phyloP scores from a whole-genome alignment of 2,888 invertebrate genomes.

The Acronicta alni region DNA sequence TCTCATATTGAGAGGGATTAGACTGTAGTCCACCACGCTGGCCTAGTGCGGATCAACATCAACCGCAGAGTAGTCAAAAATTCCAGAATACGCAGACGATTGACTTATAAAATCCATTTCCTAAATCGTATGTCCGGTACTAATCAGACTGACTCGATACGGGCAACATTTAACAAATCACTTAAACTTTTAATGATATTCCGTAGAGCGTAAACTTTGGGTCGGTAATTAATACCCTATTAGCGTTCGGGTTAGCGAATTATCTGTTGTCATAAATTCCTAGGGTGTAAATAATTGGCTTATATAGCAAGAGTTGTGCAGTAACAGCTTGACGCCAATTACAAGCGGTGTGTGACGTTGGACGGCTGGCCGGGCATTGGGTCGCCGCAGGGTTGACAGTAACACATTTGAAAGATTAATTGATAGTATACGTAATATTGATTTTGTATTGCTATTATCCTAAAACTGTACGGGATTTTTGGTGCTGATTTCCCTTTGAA shows the following conservation, averaged over 20 bases:
- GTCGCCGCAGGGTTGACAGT: constrained; percentile 46
- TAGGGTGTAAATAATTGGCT: constrained; percentile 63
- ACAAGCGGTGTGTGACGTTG: constrained; percentile 54
- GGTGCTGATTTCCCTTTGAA: neutral
- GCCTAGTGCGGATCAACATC: too few species aligned
- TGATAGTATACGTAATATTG: constrained; percentile 2
- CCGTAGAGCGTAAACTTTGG: constrained; percentile 44
- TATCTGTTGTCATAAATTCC: constrained; percentile 59
- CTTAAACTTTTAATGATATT: constrained; percentile 50
- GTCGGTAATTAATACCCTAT: constrained; percentile 57
- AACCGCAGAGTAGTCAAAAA: constrained; percentile 18
- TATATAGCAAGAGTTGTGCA: constrained; percentile 57
- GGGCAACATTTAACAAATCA: constrained; percentile 49
- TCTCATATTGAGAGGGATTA: too few species aligned
- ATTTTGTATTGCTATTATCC: neutral
- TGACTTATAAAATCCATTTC: too few species aligned
- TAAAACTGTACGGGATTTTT: neutral
- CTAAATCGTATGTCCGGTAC: constrained; percentile 29
- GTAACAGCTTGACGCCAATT: constrained; percentile 68
- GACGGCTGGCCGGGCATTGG: constrained; percentile 34
- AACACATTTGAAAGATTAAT: neutral
- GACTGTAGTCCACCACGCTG: too few species aligned
- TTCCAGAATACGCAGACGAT: constrained; percentile 12
- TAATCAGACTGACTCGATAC: constrained; percentile 33
- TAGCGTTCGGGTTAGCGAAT: constrained; percentile 47